These are phyloP conservation scores for Amblyjoppa fuscipennis DNA, from an alignment of 2,888 invertebrate species.

Conservation along the genomic window DNA sequence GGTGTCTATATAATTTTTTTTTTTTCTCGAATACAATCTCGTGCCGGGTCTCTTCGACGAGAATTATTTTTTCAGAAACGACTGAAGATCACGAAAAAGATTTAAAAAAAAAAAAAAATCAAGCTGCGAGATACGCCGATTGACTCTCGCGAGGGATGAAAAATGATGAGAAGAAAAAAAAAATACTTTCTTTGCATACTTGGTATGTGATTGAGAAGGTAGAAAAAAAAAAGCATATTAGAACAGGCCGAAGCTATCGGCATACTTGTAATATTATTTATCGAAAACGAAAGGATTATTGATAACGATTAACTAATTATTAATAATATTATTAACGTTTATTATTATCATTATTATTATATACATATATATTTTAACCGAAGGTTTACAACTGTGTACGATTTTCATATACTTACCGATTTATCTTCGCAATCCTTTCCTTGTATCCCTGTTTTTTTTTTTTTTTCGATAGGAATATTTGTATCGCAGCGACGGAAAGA, in stretches of 20 bases:
- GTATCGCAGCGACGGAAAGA: background rate
- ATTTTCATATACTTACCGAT: background rate
- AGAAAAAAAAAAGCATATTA: constrained; percentile 23
- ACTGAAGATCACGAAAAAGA: background rate
- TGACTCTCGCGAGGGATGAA: constrained; percentile 10
- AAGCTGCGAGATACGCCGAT: background rate
- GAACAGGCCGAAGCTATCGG: constrained; percentile 8
- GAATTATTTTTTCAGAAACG: constrained; percentile 42
- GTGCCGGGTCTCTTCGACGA: constrained; percentile 17
- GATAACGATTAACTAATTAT: constrained; percentile 64
- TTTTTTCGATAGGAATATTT: background rate
- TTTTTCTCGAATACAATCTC: background rate
- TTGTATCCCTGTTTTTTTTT: too few relatives aligned
- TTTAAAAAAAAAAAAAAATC: background rate
- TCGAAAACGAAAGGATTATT: constrained; percentile 18
- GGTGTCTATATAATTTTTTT: background rate
- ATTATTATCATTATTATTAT: constrained; percentile 64
- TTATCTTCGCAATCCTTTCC: too few relatives aligned
- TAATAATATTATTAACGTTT: constrained; percentile 32
- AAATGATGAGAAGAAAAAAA: constrained; percentile 33
- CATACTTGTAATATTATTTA: constrained; percentile 36
- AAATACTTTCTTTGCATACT: background rate
- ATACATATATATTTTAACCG: constrained; percentile 73
- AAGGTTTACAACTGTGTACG: constrained; percentile 55
- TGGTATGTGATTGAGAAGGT: background rate